phyloP scores from a whole-genome alignment of 2,113 vertebrate genomes.

The Heliornis fulica region DNA sequence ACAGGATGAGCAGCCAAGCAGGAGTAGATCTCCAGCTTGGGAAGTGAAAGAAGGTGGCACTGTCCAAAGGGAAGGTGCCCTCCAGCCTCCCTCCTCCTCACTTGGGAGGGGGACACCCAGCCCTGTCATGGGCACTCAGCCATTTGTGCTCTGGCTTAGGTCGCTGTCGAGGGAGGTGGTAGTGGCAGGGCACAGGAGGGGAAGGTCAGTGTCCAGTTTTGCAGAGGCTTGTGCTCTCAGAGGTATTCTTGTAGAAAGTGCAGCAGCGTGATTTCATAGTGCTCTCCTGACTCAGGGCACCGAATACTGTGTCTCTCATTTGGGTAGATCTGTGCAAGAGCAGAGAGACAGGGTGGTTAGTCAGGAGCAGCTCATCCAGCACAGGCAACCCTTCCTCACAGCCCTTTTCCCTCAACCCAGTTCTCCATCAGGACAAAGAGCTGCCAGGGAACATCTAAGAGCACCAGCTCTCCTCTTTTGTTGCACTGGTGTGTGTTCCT shows the following conservation, averaged over 20 bases:
- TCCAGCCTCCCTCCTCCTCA: background rate
- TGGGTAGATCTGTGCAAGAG: slow-evolving; percentile 87
- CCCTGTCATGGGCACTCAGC: background rate
- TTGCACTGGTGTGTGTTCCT: accelerated
- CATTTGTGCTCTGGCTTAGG: slow-evolving; percentile 51
- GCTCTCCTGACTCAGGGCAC: slow-evolving; percentile 97
- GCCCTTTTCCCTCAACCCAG: background rate
- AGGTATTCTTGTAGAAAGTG: slow-evolving; percentile 99
- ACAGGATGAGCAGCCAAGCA: slow-evolving; percentile 37
- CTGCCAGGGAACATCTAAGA: background rate
- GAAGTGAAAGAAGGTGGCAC: slow-evolving; percentile 30
- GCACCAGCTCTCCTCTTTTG: background rate
- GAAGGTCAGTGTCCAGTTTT: slow-evolving; percentile 39
- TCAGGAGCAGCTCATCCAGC: background rate
- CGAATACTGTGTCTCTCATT: slow-evolving; percentile 99
- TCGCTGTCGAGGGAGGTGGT: background rate
- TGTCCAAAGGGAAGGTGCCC: slow-evolving; percentile 3
- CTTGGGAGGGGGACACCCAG: background rate
- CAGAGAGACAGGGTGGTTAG: background rate
- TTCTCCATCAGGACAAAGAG: accelerated
- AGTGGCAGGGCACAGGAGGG: background rate
- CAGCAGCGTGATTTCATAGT: slow-evolving; percentile 98
- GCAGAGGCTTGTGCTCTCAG: slow-evolving; percentile 75
- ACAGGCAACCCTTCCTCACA: background rate
- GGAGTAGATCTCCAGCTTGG: slow-evolving; percentile 51